Evolutionary conservation across 2,888 invertebrate genomes (phyloP), one percentile per base, ranked within the genome.

Genomic region (Campoplex nolae): DNA sequence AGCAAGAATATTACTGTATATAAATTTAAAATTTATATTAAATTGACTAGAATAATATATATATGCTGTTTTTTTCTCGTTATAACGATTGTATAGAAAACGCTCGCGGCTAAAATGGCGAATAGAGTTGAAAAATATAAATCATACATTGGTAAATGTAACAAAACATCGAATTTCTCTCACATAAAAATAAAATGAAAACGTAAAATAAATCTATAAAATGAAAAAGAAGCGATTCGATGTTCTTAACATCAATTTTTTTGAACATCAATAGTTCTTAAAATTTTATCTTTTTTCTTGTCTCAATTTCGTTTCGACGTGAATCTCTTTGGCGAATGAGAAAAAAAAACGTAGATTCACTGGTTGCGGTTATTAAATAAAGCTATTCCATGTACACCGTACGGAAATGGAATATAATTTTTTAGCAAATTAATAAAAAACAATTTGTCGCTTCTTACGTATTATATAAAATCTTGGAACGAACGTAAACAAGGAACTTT

Each of bases 121-220:
- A 81, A 73, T 23, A 23, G 51, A 54, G 48, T 73, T 62, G 18
- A 74, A 76, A 86, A 56, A 77, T 75, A 81, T 48, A 82, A 84
- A 84, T 80, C 71, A 86, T 86, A 80, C 75, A 73, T 81, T 56
- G 81, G 70, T 62, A 80, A 65, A 45, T 67, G 75, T 86, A 38
- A 48, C 45, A 84, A 67, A 84, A 74, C 54, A 73, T 75, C 56
- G 18, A 75, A 56, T 54, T 76, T 56, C 58, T 42, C 51, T 58
- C 18, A 58, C 45, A 82, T 54, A 67, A 73, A 70, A 51, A 68
- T 51, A 81, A 81, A 85, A 77, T 83, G 77, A 87, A 83, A 88
- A 86, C 80, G 76, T 71, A 86, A 88, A 74, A 88, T 78, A 79
- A 85, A 83, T 83, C 28, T 73, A 75, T 38, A 8, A 65, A 75